Conservation (phyloP, 2,113 vertebrate genomes). For the Erpornis zantholeuca region DNA sequence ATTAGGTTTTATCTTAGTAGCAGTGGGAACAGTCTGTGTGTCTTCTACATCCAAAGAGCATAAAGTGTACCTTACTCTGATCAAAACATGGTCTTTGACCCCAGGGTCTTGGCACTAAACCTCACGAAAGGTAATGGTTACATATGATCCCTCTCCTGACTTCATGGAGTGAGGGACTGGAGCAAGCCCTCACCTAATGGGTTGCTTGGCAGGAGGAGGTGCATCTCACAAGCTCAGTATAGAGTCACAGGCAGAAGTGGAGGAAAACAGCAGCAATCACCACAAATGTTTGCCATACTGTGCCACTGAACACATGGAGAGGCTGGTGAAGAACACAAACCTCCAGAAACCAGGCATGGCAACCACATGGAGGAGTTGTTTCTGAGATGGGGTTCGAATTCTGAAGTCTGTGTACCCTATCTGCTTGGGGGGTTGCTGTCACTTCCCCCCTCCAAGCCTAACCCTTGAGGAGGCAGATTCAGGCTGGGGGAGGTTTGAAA, state of each 20-base stretch:
- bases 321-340: not conserved
- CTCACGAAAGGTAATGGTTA: not conserved
- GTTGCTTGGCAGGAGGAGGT: not conserved
- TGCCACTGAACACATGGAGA: accelerated
- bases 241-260: not conserved
- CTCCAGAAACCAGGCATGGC: not conserved
- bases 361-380: not conserved
- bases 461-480: not conserved
- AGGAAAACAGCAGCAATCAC: not conserved
- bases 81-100: not conserved
- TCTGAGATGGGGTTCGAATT: not conserved
- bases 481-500: not conserved
- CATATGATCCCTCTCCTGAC: not conserved
- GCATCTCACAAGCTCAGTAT: not conserved
- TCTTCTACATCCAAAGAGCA: not conserved
- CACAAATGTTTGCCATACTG: not conserved
- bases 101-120: not conserved
- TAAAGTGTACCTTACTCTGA: not conserved
- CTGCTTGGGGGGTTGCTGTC: not conserved
- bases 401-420: not conserved
- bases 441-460: not conserved
- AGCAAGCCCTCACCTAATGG: not conserved
- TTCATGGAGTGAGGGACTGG: too few species aligned
- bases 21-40: not conserved
- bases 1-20: slow-evolving; percentile 12